These are phyloP conservation scores for Julus scanicus DNA, from an alignment of 2,888 invertebrate species.

Conservation along the genomic window DNA sequence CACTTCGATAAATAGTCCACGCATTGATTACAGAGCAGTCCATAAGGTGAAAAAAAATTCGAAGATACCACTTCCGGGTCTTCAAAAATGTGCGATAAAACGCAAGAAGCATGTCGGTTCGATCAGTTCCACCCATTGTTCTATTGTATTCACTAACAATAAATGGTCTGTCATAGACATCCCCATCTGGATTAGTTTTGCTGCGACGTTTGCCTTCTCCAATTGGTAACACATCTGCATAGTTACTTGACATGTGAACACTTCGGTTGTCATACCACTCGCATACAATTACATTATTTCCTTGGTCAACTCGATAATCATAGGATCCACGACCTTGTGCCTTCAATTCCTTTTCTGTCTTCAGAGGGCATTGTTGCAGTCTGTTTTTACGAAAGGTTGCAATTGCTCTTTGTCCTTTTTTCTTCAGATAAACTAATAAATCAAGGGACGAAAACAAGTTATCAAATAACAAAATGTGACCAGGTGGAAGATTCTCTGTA, in stretches of 20 bases:
- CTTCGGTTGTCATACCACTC: constrained; percentile 57
- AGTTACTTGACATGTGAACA: constrained; percentile 48
- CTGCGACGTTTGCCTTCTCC: background rate
- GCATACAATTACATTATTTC: constrained; percentile 52
- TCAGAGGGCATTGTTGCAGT: constrained; percentile 52
- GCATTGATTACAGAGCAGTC: constrained; percentile 55
- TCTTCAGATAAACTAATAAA: background rate
- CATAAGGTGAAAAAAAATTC: too few species aligned
- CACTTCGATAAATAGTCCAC: constrained; percentile 56
- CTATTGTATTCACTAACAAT: constrained; percentile 57
- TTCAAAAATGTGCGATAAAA: constrained; percentile 54
- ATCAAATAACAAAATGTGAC: constrained; percentile 52
- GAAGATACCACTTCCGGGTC: constrained; percentile 55
- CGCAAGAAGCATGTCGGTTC: constrained; percentile 57
- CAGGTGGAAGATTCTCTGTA: constrained; percentile 37
- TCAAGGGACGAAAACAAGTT: constrained; percentile 50
- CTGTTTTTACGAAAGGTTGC: constrained; percentile 2
- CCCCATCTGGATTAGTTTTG: constrained; percentile 8
- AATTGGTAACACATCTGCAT: constrained; percentile 41
- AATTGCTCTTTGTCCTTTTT: too few species aligned
- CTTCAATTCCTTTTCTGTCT: constrained; percentile 55
- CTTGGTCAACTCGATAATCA: constrained; percentile 53
- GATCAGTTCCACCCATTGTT: constrained; percentile 57
- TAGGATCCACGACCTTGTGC: constrained; percentile 49
- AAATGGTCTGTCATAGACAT: constrained; percentile 9